Conservation (phyloP, 1,140 invertebrate species). For the Diorhabda carinulata region DNA sequence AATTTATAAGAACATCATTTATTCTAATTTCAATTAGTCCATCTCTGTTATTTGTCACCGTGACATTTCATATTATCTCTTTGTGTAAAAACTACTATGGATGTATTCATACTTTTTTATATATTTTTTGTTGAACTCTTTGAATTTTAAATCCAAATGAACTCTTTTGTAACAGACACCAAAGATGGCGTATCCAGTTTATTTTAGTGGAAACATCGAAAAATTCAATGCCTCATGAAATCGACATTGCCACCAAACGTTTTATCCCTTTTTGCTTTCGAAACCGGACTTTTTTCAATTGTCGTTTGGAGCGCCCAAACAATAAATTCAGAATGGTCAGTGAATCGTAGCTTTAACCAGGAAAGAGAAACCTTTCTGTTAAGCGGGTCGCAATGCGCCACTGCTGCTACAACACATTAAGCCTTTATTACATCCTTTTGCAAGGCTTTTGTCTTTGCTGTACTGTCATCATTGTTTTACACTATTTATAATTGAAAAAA, state of each 20-base stretch:
- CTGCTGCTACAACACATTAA: conserved; percentile 30
- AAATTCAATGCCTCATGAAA: conserved; percentile 1
- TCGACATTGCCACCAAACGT: conserved; percentile 8
- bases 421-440: conserved; percentile 28
- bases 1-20: too few species aligned
- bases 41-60: too few species aligned
- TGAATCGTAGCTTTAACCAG: conserved; percentile 21
- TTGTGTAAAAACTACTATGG: too few species aligned
- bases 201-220: conserved; percentile 2
- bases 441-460: background rate
- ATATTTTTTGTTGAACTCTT: background rate
- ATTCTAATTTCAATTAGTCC: too few species aligned
- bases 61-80: too few species aligned
- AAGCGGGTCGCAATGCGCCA: conserved; percentile 19
- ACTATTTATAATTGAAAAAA: background rate
- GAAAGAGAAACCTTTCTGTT: conserved; percentile 8
- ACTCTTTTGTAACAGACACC: background rate
- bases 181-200: background rate
- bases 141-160: background rate
- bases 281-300: conserved; percentile 27
- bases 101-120: too few species aligned
- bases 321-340: conserved; percentile 28
- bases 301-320: conserved; percentile 23
- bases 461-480: background rate
- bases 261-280: conserved; percentile 8